Base-by-base conservation (phyloP, 35 echinoderm and acorn worm species). In the Anneissia japonica region DNA sequence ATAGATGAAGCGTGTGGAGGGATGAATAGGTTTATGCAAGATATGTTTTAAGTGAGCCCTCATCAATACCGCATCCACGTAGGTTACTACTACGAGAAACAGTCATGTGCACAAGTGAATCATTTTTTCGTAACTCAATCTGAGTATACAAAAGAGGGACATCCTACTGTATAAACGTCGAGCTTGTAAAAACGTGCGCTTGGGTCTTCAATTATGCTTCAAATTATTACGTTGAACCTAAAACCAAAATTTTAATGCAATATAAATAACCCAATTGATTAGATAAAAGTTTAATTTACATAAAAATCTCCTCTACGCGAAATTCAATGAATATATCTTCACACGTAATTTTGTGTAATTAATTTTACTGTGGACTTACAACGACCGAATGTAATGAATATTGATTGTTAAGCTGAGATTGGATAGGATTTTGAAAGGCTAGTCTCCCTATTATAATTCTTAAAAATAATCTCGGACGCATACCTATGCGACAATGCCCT, bases 301-400 rank as follows among this genome's bases (percentile, higher is more conserved):
- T 64, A 64, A 64, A 64, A 64, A 12, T 64, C 51, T 64, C 51
- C 21, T 64, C 51, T 9, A 64, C 26, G 51, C 51, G 51, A 64
- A 64, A 64, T 64, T 64, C 51, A 64, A 64, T 64, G 51, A 64
- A 64, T 64, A 64, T 64, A 64, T 64, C 51, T 64, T 64, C 51
- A 64, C 51, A 64, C 51, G 51, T 64, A 64, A 64, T 64, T 64
- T 64, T 64, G 51, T 64, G 51, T 64, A 64, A 64, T 64, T 64
- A 64, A 64, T 64, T 64, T 64, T 64, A 26, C 1, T 19, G 51
- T 64, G 51, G 51, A 64, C 51, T 64, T 64, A 26, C n/a, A 23
- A 64, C 21, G 51, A 16, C 51, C 51, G 26, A 23, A 19, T 19
- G 5, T 64, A 64, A 64, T 64, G 51, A 64, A 64, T 64, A 64